Conservation (phyloP, 2,888 invertebrate genomes). For the Chromoteleia sp. region DNA sequence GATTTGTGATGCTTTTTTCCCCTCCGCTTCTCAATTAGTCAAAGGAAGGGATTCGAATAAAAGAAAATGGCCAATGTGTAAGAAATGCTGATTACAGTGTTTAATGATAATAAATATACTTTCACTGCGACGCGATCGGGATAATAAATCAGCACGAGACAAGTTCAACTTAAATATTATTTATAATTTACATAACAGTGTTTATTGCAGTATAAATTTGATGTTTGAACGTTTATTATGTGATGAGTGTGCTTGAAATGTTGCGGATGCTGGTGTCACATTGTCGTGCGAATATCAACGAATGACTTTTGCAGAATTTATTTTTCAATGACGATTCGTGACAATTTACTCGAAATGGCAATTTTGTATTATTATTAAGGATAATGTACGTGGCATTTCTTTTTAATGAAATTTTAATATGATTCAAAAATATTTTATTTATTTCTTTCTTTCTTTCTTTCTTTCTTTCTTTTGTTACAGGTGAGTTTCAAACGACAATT, state of each 20-base stretch:
- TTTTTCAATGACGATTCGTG: too few species aligned
- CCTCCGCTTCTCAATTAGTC: conserved; percentile 10
- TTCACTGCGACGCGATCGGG: conserved; percentile 47
- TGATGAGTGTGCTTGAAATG: too few species aligned
- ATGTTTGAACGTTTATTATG: conserved; percentile 38
- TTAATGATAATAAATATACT: conserved; percentile 64
- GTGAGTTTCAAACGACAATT: conserved; percentile 15
- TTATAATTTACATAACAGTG: conserved; percentile 52
- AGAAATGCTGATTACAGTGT: conserved; percentile 60
- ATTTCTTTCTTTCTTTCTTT: too few species aligned
- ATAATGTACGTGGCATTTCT: too few species aligned
- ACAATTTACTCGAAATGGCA: too few species aligned
- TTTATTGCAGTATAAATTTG: conserved; percentile 44
- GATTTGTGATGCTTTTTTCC: conserved; percentile 7
- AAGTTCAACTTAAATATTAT: conserved; percentile 49
- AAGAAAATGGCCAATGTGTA: conserved; percentile 25
- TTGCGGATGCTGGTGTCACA: too few species aligned
- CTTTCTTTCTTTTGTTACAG: too few species aligned
- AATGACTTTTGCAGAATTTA: too few species aligned
- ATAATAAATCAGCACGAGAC: conserved; percentile 60
- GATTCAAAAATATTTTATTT: too few species aligned
- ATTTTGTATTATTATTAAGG: too few species aligned
- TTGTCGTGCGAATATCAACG: too few species aligned
- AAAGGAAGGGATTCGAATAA: conserved; percentile 23
- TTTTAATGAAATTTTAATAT: too few species aligned